These are phyloP conservation scores for Hypsibius dujardini DNA, from an alignment of 1,140 invertebrate genomes.

Conservation along the genomic window DNA sequence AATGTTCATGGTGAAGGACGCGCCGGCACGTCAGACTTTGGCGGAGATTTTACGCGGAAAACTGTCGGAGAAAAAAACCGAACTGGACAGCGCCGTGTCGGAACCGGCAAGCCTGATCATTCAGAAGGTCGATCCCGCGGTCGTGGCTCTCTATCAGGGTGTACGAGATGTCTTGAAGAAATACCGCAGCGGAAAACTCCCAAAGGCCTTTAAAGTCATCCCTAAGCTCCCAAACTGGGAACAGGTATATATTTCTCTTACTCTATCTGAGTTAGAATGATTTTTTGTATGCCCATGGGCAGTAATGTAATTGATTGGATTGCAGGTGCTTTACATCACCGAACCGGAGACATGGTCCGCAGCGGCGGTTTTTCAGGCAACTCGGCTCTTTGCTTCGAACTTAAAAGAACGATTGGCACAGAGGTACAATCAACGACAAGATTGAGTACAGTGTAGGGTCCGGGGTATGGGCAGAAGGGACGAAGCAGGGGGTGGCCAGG, in stretches of 20 bases:
- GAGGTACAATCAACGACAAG: constrained; percentile 33
- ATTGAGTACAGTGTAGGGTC: too few species aligned
- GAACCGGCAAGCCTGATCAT: constrained; percentile 39
- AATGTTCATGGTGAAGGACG: constrained; percentile 59
- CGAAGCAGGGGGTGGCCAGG: too few species aligned
- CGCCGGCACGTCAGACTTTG: constrained; percentile 46
- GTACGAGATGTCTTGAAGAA: constrained; percentile 63
- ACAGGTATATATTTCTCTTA: constrained; percentile 33
- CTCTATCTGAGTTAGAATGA: too few species aligned
- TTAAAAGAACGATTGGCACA: constrained; percentile 90
- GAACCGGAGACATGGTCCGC: constrained; percentile 49
- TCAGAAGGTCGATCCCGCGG: constrained; percentile 54
- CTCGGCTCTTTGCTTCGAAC: constrained; percentile 86
- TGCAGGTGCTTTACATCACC: constrained; percentile 63
- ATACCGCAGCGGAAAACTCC: constrained; percentile 85
- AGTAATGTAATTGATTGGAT: neutral
- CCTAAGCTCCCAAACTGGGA: constrained; percentile 88
- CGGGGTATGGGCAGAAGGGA: too few species aligned
- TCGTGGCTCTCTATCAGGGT: constrained; percentile 65
- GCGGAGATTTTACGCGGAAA: constrained; percentile 81
- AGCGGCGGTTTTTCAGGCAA: constrained; percentile 86
- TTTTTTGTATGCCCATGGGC: too few species aligned
- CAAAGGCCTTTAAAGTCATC: constrained; percentile 93
- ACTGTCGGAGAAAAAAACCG: constrained; percentile 75
- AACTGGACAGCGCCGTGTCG: constrained; percentile 65